Base-by-base conservation (phyloP, 1,140 invertebrate genomes). In the Polypedilum vanderplanki region DNA sequence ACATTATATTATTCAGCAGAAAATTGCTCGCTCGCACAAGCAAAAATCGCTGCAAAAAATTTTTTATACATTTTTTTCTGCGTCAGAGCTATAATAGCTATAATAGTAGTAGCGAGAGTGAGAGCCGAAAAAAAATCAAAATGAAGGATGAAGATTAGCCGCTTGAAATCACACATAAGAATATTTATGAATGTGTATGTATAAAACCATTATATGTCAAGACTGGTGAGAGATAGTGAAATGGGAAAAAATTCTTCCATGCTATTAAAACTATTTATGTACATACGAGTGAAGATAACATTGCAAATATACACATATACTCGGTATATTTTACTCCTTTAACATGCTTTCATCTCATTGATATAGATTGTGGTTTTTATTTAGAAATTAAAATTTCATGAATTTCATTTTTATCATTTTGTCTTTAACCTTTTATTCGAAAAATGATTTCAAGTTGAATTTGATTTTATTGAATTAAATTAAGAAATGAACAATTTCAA, bases 1-100 rank as follows among this genome's bases (percentile, higher is more conserved):
- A 70, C 74, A 75, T 73, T 75, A 40, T 76, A 46, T 74, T 76
- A 70, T 73, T 65, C 67, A 41, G 24, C 33, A 33, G n/a, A 18
- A 12, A 12, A n/a, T 57, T 57, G 3, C 41, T 46, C 15, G 8
- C 8, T 15, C 41, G 24, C 24, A 33, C 24, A 33, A 33, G 24
- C 24, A 33, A 33, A 33, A 33, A 33, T 33, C 24, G 24, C 5
- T 33, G 24, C 24, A 33, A 33, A 33, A 33, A 33, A 18, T 70
- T 40, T 75, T 67, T 57, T 22, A 22, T 33, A 7, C 67, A 9
- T n/a, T 33, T 73, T 75, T 73, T 41, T 73, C 18, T 57, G 7
- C 67, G 24, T 20, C 57, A 64, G 18, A 46, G 41, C 15, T 57
- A 12, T 15, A n/a, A n/a, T n/a, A n/a, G n/a, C n/a, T n/a, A n/a